Base-by-base conservation (phyloP, 2,888 invertebrate genomes). In the Acronicta aceris region DNA sequence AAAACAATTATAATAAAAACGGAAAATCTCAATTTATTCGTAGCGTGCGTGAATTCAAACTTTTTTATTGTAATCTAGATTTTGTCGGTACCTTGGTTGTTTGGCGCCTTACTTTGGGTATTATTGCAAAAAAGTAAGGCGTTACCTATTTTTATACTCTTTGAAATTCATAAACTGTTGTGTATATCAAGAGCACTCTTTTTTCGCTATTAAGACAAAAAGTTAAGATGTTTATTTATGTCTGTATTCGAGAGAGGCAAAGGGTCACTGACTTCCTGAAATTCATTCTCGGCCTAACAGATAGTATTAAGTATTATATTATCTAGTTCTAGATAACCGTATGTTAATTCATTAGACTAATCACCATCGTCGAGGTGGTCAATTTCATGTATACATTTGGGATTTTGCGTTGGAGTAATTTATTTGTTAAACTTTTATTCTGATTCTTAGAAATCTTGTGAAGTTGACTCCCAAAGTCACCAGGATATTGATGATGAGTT, bases 1-100 rank as follows among this genome's bases (percentile, higher is more conserved):
- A 64, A 70, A 75, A 76, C 75, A 64, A 76, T 75, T 71, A 74
- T 60, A 64, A 52, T 67, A 65, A 71, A 71, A 76, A 67, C 59
- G 65, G 52, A 65, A 76, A 74, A 75, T 74, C 1, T 67, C 71
- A 68, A 76, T 76, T 71, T 36, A 10, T 40, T 55, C 33, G 57
- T 62, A 25, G 59, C 61, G 64, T 67, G 77, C 77, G 64, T 75
- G 75, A 45, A 64, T 61, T 56, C 17, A 17, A 9, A 43, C 51
- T 59, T 72, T n/a, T 70, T 73, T 75, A 65, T 49, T 76, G 55
- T 70, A 49, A 71, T 71, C 74, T 76, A 70, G 74, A 59, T 74
- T 67, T 62, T 58, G 55, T 36, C 42, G 51, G 38, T 50, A 50
- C 49, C 47, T 68, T 56, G 59, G 41, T 46, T 52, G 52, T 57